Evolutionary conservation across 2,888 invertebrate species (phyloP), one percentile per base, ranked within the genome.

Genomic region (Papilio demoleus): DNA sequence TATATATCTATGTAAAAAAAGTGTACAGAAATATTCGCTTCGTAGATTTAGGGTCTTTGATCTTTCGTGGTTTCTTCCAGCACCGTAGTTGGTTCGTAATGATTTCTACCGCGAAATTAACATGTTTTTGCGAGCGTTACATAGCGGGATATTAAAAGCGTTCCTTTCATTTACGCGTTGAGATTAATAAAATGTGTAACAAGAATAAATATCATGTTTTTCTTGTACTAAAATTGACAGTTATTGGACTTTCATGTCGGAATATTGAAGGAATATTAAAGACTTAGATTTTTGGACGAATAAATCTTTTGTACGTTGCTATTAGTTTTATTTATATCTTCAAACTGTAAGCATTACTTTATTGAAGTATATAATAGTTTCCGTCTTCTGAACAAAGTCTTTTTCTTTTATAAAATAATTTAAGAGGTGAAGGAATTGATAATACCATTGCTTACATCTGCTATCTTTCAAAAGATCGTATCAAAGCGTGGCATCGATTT

Each of bases 401-500:
- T 45, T 45, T 45, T 45, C 42, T 9, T 9, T 19, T 9, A 17
- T 45, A 19, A 45, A 47, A 47, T 47, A 47, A 12, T 22, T 22
- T 22, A 12, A 22, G 22, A 47, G 12, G 14, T 50, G 17, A 6
- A 53, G 53, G 53, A 53, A 27, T n/a, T 53, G 53, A 53, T 53
- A 27, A 14, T 53, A 53, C 2, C 53, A 53, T n/a, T 8, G 53
- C n/a, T 27, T 27, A 53, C 53, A 53, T 27, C 24, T n/a, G 53
- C 27, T 47, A 53, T 53, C n/a, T 53, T 53, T 53, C 27, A 27
- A 53, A 53, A 27, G 9, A 40, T 24, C 38, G 40, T 61, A n/a
- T 42, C 27, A 61, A 61, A 61, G 61, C 61, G 45, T 45, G 31
- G 53, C 53, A 53, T 53, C 53, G 53, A 27, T 53, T 27, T 53